A percentile compares a stretch with the other conserved stretches of the same genome.
phyloP scores from a whole-genome alignment of 2,888 invertebrate species.

The Alentia gelatinosa region DNA sequence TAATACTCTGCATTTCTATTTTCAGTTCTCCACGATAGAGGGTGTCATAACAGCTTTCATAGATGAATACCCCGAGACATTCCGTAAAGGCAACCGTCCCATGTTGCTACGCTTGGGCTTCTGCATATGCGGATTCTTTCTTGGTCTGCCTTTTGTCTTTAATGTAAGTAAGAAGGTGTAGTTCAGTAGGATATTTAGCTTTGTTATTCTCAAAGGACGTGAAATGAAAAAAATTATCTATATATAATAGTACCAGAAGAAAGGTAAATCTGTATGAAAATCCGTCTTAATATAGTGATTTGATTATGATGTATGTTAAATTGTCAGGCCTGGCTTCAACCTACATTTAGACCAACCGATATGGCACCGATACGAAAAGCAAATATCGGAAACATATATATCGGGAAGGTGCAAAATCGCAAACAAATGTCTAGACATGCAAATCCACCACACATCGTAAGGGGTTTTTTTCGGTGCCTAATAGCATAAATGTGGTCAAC shows the following conservation, averaged over 20 bases:
- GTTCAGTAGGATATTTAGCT: not conserved
- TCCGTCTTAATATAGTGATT: not conserved
- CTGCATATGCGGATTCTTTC: not conserved
- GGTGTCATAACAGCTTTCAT: slow-evolving; percentile 60
- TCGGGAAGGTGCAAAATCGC: no score
- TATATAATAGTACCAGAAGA: no score
- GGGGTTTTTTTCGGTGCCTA: no score
- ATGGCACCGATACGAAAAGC: no score
- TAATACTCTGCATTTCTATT: no score
- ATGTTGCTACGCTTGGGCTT: not conserved
- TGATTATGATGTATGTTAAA: not conserved
- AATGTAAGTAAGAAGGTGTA: not conserved
- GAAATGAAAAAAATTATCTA: no score
- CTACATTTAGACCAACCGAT: not conserved
- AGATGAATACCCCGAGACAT: slow-evolving; percentile 60
- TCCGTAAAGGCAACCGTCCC: slow-evolving; percentile 49
- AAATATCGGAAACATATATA: no score
- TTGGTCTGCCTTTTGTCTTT: not conserved
- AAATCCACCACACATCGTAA: no score
- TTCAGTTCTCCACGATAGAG: slow-evolving; percentile 75
- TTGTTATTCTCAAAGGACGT: not conserved
- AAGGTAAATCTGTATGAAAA: not conserved
- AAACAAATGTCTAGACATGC: no score
- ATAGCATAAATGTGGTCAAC: no score
- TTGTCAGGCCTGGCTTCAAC: not conserved